Base-by-base conservation (phyloP, 2,113 vertebrate species). In the Elephantulus edwardii region DNA sequence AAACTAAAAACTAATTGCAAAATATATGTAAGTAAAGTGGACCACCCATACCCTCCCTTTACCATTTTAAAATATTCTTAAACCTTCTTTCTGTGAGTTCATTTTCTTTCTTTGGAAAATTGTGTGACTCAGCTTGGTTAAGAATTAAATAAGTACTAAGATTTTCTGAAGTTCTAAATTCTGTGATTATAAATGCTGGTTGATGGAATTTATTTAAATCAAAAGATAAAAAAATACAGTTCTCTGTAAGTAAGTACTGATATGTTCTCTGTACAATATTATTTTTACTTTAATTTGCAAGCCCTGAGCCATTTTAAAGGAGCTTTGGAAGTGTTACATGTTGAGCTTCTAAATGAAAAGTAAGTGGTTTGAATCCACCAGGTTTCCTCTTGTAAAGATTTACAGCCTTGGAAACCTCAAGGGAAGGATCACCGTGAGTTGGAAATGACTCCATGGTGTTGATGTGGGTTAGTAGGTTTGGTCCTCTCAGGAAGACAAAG, bases 1-100 rank as follows among this genome's bases (percentile, higher is more conserved):
- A 62, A 70, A 78, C 30, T 90, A 88, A 33, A 70, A 77, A 74
- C 88, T 90, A 40, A 74, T 74, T 56, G 35, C 26, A 88, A 83
- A 28, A 13, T 46, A 64, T 44, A 2, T 62, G 13, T 83, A 44
- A 62, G 22, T 46, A 75, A 72, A 68, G 62, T 83, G 33, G 42
- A 81, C 68, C 7, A 48, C 30, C 60, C 50, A 58, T 71, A 48
- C 19, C 50, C 68, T 5, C 48, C 30, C 60, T 58, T 66, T 71
- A 48, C 19, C 50, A 9, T 88, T 86, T 92, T 6, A 35, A 76
- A 60, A 16, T 58, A 7, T 56, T 46, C 33, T 78, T 71, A 87
- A 82, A 20, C 79, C 7, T 91, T 22, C 56, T 88, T 90, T 90
- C 40, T 85, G 44, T 78, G 79, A 62, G 16, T 74, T 44, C 52